Base-by-base conservation (phyloP, 2,888 invertebrate genomes). In the Iselma pallidipennis region DNA sequence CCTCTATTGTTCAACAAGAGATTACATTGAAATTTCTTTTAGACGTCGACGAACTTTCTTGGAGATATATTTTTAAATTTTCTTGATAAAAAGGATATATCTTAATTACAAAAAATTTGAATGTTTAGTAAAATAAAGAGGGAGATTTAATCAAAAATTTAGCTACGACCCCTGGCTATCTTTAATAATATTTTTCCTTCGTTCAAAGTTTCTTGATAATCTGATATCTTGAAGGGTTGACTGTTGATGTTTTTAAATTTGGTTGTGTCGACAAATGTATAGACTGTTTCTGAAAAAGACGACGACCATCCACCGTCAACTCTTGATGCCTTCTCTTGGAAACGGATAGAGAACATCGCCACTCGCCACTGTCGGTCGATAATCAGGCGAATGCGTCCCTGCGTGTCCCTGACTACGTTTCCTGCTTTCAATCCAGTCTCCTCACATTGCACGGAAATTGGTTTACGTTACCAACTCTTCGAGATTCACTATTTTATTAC, bases 401-500 rank as follows among this genome's bases (percentile, higher is more conserved):
- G 61, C 62, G 61, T 60, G 57, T 61, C 61, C 56, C 62, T 56
- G 60, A 56, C 65, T 59, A 58, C 61, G 61, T 64, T 68, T 68
- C 69, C 66, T 63, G 67, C 66, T 67, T 71, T 69, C 67, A 69
- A 69, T 69, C 66, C 66, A 57, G 69, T 70, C 63, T 66, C 67
- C 66, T 65, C 67, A 67, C 68, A 68, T 62, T 71, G 67, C 65
- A 68, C 71, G 69, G 71, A 71, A 71, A 71, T 71, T 71, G 69
- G 68, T 71, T 71, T 69, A 71, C 68, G 68, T 66, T 71, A 71
- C 69, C 68, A 65, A 66, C 65, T 57, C 60, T 57, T 65, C 64
- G 59, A 64, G 68, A 70, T 65, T 69, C 19, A 42, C 66, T 65
- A 69, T 70, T 70, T 70, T 69, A 70, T 68, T 69, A 66, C 63